phyloP scores from a whole-genome alignment of 2,888 invertebrate genomes.

The Dromius quadrimaculatus region DNA sequence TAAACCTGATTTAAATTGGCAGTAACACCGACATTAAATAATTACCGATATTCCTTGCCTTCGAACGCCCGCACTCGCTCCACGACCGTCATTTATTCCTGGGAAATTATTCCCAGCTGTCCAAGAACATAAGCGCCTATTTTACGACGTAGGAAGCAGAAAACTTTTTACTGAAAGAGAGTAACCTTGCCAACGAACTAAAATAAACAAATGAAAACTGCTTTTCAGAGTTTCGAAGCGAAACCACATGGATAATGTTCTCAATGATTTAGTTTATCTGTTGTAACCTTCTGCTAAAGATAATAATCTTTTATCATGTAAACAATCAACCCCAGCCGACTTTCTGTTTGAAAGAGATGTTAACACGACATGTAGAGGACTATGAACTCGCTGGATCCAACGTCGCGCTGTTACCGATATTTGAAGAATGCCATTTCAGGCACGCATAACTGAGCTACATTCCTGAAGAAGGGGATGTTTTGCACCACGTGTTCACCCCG shows the following conservation, averaged over 20 bases:
- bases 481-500: no score
- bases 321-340: no score
- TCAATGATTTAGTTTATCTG: no score
- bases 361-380: no score
- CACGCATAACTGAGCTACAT: conserved; percentile 49
- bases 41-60: conserved; percentile 54
- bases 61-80: conserved; percentile 30
- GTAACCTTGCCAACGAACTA: no score
- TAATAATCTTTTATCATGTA: no score
- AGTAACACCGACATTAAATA: conserved; percentile 55
- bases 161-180: conserved; percentile 3
- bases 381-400: no score
- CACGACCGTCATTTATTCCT: conserved; percentile 27
- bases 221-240: background rate
- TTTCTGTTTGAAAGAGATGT: conserved; percentile 37
- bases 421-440: conserved; percentile 52
- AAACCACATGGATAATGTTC: background rate
- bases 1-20: conserved; percentile 56
- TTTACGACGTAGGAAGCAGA: no score
- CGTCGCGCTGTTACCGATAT: conserved; percentile 33
- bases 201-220: no score
- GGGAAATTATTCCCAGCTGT: conserved; percentile 50
- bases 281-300: no score
- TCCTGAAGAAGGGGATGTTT: conserved; percentile 33
- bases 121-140: conserved; percentile 18